Conservation (phyloP, 1,140 invertebrate species). For the Ceratosolen fusciceps region DNA sequence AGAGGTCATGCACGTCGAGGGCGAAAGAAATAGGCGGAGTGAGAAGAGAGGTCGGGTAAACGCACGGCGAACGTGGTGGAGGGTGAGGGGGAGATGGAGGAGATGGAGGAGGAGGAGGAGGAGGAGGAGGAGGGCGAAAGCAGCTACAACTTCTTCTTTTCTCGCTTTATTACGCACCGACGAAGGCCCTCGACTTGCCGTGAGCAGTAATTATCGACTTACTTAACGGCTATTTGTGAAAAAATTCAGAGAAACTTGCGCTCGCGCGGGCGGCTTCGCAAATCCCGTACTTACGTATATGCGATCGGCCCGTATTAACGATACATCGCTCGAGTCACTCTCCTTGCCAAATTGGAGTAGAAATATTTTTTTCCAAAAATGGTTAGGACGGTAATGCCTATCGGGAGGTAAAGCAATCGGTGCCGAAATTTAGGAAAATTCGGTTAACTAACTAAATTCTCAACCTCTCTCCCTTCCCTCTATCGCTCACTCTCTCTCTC, state of each 20-base stretch:
- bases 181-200: not conserved
- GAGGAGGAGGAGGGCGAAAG: not conserved
- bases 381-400: no score
- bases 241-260: conserved; percentile 35
- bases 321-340: not conserved
- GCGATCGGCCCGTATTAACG: not conserved
- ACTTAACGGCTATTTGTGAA: conserved; percentile 39
- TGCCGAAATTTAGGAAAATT: no score
- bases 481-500: no score
- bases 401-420: no score
- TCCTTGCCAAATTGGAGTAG: not conserved
- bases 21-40: conserved; percentile 15
- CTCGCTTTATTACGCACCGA: conserved; percentile 26
- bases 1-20: not conserved
- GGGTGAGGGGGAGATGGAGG: conserved; percentile 14
- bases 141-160: conserved; percentile 23
- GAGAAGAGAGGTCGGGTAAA: conserved; percentile 1
- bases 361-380: not conserved
- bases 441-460: no score
- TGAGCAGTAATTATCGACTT: conserved; percentile 40
- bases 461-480: no score
- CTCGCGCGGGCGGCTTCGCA: not conserved
- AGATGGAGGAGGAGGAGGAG: not conserved
- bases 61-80: no score
- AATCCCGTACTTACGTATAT: not conserved